These are phyloP conservation scores for Paedocypris micromegethes DNA, from an alignment of 2,797 vertebrate species.

Conservation along the genomic window DNA sequence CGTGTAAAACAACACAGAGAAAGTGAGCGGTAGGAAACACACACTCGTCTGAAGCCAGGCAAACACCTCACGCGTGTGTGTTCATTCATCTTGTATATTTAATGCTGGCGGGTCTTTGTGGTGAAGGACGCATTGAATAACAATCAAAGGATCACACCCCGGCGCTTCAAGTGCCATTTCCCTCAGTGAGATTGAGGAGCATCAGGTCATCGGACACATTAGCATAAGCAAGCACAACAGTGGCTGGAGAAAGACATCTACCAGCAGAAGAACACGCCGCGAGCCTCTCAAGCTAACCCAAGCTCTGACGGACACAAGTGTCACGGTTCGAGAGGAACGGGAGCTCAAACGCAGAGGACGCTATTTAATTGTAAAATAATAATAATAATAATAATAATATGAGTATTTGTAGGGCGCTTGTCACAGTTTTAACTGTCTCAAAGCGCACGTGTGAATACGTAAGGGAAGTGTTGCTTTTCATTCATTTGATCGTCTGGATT, in stretches of 20 bases:
- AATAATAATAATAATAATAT: no score
- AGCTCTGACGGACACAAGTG: no score
- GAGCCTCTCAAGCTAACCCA: conserved; percentile 31
- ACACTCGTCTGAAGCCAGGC: neutral
- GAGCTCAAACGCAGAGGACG: no score
- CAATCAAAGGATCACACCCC: conserved; percentile 67
- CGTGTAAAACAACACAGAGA: no score
- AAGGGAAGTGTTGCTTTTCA: no score
- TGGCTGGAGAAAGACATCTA: conserved; percentile 57
- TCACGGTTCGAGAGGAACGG: no score
- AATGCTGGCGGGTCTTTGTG: conserved; percentile 54
- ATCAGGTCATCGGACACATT: conserved; percentile 69
- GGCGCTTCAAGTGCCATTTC: conserved; percentile 67
- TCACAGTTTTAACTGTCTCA: no score
- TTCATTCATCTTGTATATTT: conserved; percentile 56
- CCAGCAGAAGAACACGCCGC: conserved; percentile 63
- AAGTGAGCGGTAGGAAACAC: neutral
- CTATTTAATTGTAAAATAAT: no score
- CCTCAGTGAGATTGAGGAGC: conserved; percentile 65
- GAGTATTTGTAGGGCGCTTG: no score
- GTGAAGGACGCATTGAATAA: conserved; percentile 60
- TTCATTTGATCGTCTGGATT: no score
- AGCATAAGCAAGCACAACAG: conserved; percentile 72
- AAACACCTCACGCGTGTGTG: conserved; percentile 36
- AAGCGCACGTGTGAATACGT: no score